Evolutionary conservation across 2,113 vertebrate species (phyloP).

Genomic region (Scomber japonicus): DNA sequence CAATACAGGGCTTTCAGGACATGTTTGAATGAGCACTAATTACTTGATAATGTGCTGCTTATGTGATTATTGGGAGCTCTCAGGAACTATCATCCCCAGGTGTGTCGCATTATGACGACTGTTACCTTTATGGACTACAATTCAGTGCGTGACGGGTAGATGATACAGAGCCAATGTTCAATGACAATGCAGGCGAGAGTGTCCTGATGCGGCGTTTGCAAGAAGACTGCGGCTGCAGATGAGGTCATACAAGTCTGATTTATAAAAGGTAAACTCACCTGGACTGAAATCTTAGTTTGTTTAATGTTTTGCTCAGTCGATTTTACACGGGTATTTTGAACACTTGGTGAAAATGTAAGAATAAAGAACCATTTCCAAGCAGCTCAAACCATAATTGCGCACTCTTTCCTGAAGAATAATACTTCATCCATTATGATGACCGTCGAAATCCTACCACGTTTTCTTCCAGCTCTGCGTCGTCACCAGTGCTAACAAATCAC

Average conservation of each 20-base stretch:
- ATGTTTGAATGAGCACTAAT: not conserved
- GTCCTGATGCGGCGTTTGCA: too few species aligned
- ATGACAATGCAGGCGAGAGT: not conserved
- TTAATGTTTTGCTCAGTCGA: too few species aligned
- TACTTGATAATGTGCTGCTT: not conserved
- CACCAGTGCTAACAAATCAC: slow-evolving; percentile 35
- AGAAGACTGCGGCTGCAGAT: slow-evolving; percentile 9
- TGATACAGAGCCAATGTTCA: slow-evolving; percentile 1
- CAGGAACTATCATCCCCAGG: not conserved
- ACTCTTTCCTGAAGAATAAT: not conserved
- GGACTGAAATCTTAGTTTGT: too few species aligned
- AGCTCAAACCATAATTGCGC: too few species aligned
- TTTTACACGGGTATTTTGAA: too few species aligned
- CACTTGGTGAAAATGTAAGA: too few species aligned
- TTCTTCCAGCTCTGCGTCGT: slow-evolving; percentile 14
- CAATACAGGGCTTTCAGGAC: too few species aligned
- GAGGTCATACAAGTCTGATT: not conserved
- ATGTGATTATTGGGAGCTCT: not conserved
- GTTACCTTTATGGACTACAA: not conserved
- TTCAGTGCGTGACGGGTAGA: slow-evolving; percentile 3
- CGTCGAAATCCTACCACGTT: not conserved
- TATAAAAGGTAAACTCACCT: not conserved
- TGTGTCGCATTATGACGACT: slow-evolving; percentile 6
- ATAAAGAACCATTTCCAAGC: too few species aligned
- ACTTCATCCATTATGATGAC: too few species aligned